phyloP scores from a whole-genome alignment of 2,888 invertebrate genomes.

The Anorthoa munda region DNA sequence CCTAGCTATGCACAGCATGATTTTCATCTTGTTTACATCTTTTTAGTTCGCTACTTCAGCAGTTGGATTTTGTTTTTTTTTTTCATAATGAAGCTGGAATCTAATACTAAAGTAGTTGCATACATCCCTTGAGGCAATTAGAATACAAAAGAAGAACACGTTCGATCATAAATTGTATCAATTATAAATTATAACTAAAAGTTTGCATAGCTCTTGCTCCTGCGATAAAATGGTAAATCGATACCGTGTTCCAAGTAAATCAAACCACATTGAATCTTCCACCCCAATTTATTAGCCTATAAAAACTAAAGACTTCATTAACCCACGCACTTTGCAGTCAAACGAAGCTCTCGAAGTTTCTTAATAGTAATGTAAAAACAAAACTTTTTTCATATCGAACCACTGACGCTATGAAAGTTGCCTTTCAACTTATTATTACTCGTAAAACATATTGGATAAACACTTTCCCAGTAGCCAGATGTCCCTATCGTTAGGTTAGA shows the following conservation, averaged over 20 bases:
- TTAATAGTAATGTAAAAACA: conserved; percentile 60
- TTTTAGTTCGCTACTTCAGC: too few species aligned
- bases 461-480: conserved; percentile 55
- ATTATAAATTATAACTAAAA: conserved; percentile 6
- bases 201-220: neutral
- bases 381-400: conserved; percentile 80
- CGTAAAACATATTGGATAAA: conserved; percentile 70
- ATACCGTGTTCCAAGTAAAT: neutral
- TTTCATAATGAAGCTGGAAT: neutral
- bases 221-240: conserved; percentile 26
- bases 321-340: conserved; percentile 14
- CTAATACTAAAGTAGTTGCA: neutral
- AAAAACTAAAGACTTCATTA: conserved; percentile 52
- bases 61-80: too few species aligned
- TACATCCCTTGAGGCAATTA: neutral
- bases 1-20: too few species aligned
- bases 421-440: conserved; percentile 68
- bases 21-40: too few species aligned
- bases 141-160: neutral
- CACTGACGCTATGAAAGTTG: conserved; percentile 67
- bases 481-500: conserved; percentile 35
- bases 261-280: conserved; percentile 15
- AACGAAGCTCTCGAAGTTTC: conserved; percentile 53
- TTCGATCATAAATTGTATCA: neutral
- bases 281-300: conserved; percentile 34